Conservation (phyloP, 1,140 invertebrate genomes). For the Trinorchestia longiramus region DNA sequence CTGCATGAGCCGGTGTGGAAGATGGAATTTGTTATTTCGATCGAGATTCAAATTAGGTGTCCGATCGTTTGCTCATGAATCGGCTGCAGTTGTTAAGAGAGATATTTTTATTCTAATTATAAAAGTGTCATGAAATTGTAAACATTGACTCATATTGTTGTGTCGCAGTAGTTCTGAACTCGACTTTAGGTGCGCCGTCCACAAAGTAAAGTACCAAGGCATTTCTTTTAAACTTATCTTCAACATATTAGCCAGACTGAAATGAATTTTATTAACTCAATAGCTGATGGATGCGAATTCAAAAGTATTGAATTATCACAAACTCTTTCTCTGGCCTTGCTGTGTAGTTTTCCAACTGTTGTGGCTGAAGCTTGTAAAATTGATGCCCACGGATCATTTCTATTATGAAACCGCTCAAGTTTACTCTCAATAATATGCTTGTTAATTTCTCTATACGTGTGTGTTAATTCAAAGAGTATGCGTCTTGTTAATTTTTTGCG, state of each 20-base stretch:
- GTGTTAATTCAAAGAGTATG: neutral
- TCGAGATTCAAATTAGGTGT: neutral
- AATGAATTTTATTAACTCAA: neutral
- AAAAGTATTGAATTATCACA: neutral
- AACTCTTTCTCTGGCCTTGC: neutral
- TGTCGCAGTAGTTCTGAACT: neutral
- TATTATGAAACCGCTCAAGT: neutral
- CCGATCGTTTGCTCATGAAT: neutral
- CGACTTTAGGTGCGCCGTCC: neutral
- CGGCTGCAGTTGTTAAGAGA: neutral
- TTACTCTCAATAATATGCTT: neutral
- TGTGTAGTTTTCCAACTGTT: neutral
- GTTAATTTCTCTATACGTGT: neutral
- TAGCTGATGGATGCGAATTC: neutral
- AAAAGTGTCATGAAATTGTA: conserved; percentile 42
- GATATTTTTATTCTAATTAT: conserved; percentile 38
- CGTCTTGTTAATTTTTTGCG: neutral
- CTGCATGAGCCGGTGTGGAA: conserved; percentile 35
- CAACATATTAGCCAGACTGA: neutral
- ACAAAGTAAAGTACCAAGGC: neutral
- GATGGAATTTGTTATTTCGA: neutral
- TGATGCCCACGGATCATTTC: neutral
- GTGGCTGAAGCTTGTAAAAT: too few relatives aligned
- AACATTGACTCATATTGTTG: conserved; percentile 6
- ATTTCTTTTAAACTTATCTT: neutral